A percentile compares a stretch with the other conserved stretches of the same genome.
phyloP scores from a whole-genome alignment of 2,797 vertebrate genomes.

The Spinibarbus caldwelli region DNA sequence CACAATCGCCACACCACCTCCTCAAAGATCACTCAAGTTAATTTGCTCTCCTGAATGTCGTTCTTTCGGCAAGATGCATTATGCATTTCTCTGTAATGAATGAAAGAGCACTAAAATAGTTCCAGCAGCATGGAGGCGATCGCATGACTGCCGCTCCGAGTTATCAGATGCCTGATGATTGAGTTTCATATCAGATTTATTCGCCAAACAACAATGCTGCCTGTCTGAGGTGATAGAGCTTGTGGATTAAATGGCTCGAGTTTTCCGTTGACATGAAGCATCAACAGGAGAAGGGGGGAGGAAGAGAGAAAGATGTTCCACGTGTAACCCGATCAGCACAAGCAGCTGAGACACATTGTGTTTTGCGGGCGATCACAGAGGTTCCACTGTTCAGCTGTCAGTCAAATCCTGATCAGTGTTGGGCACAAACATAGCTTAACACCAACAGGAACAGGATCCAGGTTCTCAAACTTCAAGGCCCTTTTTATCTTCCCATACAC shows the following conservation, averaged over 20 bases:
- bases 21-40: slow-evolving; percentile 41
- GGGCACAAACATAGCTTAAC: slow-evolving; percentile 50
- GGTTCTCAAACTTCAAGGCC: slow-evolving; percentile 29
- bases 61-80: slow-evolving; percentile 41
- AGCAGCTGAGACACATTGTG: slow-evolving; percentile 38
- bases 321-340: slow-evolving; percentile 54
- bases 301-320: slow-evolving; percentile 31
- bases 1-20: slow-evolving; percentile 17
- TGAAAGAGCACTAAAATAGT: slow-evolving; percentile 48
- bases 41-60: slow-evolving; percentile 48
- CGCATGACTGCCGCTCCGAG: slow-evolving; percentile 32
- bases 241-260: slow-evolving; percentile 55
- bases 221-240: slow-evolving; percentile 37
- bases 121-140: slow-evolving; percentile 29
- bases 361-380: slow-evolving; percentile 51
- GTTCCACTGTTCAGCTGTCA: slow-evolving; percentile 60
- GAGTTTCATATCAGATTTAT: slow-evolving; percentile 51
- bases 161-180: slow-evolving; percentile 47
- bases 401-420: slow-evolving; percentile 46
- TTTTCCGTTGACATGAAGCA: slow-evolving; percentile 51
- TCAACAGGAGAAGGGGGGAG: slow-evolving; percentile 45
- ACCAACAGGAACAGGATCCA: slow-evolving; percentile 49
- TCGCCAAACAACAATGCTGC: slow-evolving; percentile 12
- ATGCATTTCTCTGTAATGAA: slow-evolving; percentile 52
- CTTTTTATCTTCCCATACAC: background rate